phyloP scores from a whole-genome alignment of 1,140 invertebrate species.

The Lucilia cuprina region DNA sequence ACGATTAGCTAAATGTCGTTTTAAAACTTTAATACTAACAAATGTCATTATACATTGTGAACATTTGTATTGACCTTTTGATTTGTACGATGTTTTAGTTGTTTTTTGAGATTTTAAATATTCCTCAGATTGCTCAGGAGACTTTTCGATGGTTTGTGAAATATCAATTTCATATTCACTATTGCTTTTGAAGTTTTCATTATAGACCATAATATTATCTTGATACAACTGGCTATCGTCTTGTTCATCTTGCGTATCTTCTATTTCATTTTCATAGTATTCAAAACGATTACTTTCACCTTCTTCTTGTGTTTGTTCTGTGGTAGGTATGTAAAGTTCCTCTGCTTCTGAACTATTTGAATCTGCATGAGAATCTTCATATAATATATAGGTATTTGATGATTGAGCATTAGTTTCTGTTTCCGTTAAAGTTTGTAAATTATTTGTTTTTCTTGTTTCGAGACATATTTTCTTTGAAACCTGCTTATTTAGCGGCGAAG shows the following conservation, averaged over 20 bases:
- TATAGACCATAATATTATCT: neutral
- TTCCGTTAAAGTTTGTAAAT: neutral
- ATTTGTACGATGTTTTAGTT: neutral
- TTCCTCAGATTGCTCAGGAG: neutral
- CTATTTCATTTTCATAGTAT: neutral
- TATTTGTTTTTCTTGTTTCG: neutral
- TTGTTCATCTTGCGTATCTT: neutral
- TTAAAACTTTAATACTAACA: constrained; percentile 36
- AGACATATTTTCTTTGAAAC: neutral
- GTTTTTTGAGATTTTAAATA: neutral
- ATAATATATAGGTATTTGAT: neutral
- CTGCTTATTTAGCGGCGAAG: neutral
- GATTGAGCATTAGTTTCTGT: neutral
- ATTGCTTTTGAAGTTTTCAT: neutral
- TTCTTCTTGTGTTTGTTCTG: neutral
- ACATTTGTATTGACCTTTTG: constrained; percentile 36
- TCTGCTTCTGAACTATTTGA: neutral
- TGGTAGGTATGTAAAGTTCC: neutral
- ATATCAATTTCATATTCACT: constrained; percentile 45
- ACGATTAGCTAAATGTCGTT: constrained; percentile 28
- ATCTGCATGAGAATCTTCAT: neutral
- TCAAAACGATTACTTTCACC: neutral
- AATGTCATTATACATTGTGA: constrained; percentile 38
- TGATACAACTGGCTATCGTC: neutral
- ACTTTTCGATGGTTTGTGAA: constrained; percentile 40